Conservation (phyloP, 2,797 vertebrate species). For the Lepilemur ruficaudatus region DNA sequence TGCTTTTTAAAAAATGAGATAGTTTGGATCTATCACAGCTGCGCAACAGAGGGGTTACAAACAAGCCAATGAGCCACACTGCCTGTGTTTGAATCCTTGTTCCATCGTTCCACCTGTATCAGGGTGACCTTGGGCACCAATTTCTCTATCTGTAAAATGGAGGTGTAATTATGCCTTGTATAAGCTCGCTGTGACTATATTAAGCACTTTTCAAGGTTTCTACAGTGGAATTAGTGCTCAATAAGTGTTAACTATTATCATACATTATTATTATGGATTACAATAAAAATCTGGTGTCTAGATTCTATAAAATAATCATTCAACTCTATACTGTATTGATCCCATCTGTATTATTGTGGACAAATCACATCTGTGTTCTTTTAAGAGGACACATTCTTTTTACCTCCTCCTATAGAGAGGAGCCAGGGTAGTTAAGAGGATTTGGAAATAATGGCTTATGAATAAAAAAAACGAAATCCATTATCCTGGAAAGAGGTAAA, state of each 20-base stretch:
- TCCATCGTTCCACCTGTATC: background rate
- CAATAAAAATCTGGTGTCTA: background rate
- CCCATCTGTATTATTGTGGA: background rate
- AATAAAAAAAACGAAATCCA: background rate
- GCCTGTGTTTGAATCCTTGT: background rate
- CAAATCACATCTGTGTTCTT: background rate
- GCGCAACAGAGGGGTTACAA: background rate
- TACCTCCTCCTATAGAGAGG: background rate
- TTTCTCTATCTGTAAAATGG: background rate
- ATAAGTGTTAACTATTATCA: background rate
- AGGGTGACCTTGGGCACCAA: background rate
- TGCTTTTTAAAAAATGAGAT: background rate
- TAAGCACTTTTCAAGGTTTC: background rate
- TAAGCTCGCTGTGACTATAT: background rate
- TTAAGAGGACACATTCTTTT: background rate
- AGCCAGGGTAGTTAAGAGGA: background rate
- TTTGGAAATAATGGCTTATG: background rate
- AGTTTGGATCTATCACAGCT: background rate
- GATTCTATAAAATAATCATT: constrained; percentile 10
- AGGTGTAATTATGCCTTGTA: background rate
- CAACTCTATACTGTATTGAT: background rate
- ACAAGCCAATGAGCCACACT: background rate
- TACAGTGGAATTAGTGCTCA: background rate
- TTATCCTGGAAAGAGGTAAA: background rate
- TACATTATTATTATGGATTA: background rate